phyloP scores from a whole-genome alignment of 2,888 invertebrate genomes.

The Mesochorus sp. region DNA sequence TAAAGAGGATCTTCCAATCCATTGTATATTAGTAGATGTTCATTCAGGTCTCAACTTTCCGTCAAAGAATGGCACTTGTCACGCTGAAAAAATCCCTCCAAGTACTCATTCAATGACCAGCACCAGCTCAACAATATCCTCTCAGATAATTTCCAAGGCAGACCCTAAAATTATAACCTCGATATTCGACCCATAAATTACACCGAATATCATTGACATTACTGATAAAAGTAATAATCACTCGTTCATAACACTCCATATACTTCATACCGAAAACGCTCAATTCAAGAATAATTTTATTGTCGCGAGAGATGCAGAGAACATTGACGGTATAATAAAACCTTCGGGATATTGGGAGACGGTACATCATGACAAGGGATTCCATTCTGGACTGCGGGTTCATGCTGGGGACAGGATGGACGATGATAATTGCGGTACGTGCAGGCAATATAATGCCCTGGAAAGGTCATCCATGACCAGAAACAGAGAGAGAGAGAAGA shows the following conservation, averaged over 20 bases:
- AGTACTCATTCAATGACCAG: neutral
- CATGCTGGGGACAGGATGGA: slow-evolving; percentile 38
- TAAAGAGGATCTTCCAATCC: too few relatives aligned
- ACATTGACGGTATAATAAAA: slow-evolving; percentile 39
- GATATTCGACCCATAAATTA: neutral
- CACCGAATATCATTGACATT: neutral
- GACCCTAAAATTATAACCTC: neutral
- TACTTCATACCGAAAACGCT: slow-evolving; percentile 28
- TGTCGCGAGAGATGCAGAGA: slow-evolving; percentile 4
- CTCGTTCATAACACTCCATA: slow-evolving; percentile 45
- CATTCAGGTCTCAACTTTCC: too few relatives aligned
- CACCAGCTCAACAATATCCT: neutral
- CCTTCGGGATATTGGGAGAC: slow-evolving; percentile 38
- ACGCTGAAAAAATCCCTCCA: too few relatives aligned
- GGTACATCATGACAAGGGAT: slow-evolving; percentile 39
- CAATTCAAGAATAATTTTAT: slow-evolving; percentile 43
- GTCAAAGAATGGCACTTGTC: too few relatives aligned
- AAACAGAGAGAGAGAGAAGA: neutral
- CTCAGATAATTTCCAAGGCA: neutral
- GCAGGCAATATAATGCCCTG: slow-evolving; percentile 7
- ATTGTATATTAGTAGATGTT: too few relatives aligned
- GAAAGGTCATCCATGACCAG: slow-evolving; percentile 23
- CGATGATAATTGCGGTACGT: slow-evolving; percentile 35
- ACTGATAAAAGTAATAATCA: slow-evolving; percentile 52
- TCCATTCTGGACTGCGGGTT: slow-evolving; percentile 26